Evolutionary conservation across 2,888 invertebrate genomes (phyloP).

Genomic region (Nephrocerus scutellatus): DNA sequence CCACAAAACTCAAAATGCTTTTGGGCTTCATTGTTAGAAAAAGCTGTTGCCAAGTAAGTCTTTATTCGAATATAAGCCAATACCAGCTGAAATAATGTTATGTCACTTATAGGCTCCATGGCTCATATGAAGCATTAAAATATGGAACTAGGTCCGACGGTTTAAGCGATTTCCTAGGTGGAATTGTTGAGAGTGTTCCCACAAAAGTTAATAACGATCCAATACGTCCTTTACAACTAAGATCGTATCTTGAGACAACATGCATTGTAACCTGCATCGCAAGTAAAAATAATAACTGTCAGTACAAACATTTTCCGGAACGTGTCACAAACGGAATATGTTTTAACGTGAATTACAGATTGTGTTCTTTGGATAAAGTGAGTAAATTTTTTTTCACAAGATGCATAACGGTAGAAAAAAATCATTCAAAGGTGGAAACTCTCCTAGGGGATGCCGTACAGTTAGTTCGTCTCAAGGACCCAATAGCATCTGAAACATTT

Average conservation of each 20-base stretch:
- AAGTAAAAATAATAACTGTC: slow-evolving; percentile 39
- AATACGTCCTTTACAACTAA: slow-evolving; percentile 55
- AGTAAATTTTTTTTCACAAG: neutral
- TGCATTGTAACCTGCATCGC: slow-evolving; percentile 73
- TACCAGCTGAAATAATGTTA: neutral
- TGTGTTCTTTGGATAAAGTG: slow-evolving; percentile 40
- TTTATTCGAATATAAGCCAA: slow-evolving; percentile 6
- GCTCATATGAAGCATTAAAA: slow-evolving; percentile 87
- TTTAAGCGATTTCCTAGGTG: slow-evolving; percentile 80
- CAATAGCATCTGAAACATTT: slow-evolving; percentile 52
- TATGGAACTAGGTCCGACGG: slow-evolving; percentile 86
- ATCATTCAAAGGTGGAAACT: slow-evolving; percentile 55
- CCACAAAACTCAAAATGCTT: slow-evolving; percentile 72
- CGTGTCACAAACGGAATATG: slow-evolving; percentile 62
- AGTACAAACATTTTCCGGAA: slow-evolving; percentile 55
- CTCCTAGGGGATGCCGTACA: slow-evolving; percentile 64
- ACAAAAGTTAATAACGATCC: slow-evolving; percentile 64
- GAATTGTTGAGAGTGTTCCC: slow-evolving; percentile 75
- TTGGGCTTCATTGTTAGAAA: slow-evolving; percentile 85
- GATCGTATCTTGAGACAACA: slow-evolving; percentile 70
- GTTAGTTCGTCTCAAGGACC: slow-evolving; percentile 64
- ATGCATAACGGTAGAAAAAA: neutral
- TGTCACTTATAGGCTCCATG: slow-evolving; percentile 62
- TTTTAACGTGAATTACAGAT: slow-evolving; percentile 68
- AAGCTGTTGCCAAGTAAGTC: slow-evolving; percentile 84